Evolutionary conservation across 1,140 invertebrate species (phyloP), one percentile per base, ranked within the genome.

Genomic region (Ericerus pela): DNA sequence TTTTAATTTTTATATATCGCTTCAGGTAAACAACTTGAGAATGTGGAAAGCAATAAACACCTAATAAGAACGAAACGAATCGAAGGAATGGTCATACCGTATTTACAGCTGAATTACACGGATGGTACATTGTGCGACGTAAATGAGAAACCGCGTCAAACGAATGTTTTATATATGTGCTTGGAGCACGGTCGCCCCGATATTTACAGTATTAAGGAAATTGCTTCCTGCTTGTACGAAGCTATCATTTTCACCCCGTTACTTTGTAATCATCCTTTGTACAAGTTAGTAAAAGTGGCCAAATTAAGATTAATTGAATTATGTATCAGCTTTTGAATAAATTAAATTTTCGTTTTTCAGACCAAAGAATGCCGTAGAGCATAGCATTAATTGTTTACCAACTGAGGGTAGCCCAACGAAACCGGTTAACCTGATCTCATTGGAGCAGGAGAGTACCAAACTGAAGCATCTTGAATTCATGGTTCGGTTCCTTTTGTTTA

Each of bases 161-260:
- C 87, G 2, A 80, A 78, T 64, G 79, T 94, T 3, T 69, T 83
- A 1, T 94, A 91, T 66, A 84, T 92, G 0, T 94, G 89, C 67
- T 88, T 85, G 65, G 75, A 75, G 22, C 79, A 83, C 63, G 82
- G 83, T n/a, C 87, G 87, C 62, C 87, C 94, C 63, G 91, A 96
- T 64, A 80, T 97, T 12, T 91, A 88, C 66, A 88, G 88, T 0
- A 74, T 97, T 29, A 93, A 95, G 66, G 94, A 98, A 72, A 85
- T 80, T 0, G 85, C 88, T 0, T 92, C 85, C 0, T 98, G 95
- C 67, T 86, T 92, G 71, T 98, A 98, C 70, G 89, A 94, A 71
- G 80, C 87, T 10, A 78, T 93, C 26, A 82, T 94, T 10, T 71
- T 95, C 5, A 88, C 91, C 1, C 81, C 86, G 2, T 68, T 84